These are phyloP conservation scores for Lochmaea capreae DNA, from an alignment of 2,888 invertebrate genomes.

Conservation along the genomic window DNA sequence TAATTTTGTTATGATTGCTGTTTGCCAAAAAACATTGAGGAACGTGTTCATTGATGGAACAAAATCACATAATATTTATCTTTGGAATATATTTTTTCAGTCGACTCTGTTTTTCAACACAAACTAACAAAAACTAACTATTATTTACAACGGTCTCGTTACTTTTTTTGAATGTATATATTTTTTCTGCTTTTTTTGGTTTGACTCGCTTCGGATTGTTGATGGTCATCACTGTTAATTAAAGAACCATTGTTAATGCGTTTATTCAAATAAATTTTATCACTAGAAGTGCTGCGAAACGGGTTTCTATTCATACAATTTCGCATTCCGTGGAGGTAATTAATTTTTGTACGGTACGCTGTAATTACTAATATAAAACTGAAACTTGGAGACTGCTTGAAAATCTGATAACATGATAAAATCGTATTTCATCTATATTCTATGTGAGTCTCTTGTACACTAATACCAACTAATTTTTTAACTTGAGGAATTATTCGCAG, in stretches of 20 bases:
- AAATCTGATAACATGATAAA: too few species aligned
- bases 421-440: too few species aligned
- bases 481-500: too few species aligned
- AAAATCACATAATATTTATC: not conserved
- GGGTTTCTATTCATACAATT: not conserved
- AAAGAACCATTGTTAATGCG: constrained; percentile 20
- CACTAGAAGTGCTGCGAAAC: not conserved
- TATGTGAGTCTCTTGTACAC: too few species aligned
- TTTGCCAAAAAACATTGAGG: not conserved
- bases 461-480: too few species aligned
- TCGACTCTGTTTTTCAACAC: not conserved
- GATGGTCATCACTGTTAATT: constrained; percentile 20
- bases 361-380: too few species aligned
- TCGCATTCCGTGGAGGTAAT: not conserved
- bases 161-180: constrained; percentile 14
- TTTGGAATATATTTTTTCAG: not conserved
- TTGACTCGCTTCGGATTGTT: constrained; percentile 3
- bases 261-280: not conserved
- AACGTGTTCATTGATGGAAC: not conserved
- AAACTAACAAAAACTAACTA: constrained; percentile 8
- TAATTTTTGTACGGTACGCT: not conserved
- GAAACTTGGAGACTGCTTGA: too few species aligned
- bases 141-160: not conserved
- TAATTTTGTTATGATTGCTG: not conserved
- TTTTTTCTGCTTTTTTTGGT: not conserved